Evolutionary conservation across 2,888 invertebrate species (phyloP).

Genomic region (Cybosia mesomella): DNA sequence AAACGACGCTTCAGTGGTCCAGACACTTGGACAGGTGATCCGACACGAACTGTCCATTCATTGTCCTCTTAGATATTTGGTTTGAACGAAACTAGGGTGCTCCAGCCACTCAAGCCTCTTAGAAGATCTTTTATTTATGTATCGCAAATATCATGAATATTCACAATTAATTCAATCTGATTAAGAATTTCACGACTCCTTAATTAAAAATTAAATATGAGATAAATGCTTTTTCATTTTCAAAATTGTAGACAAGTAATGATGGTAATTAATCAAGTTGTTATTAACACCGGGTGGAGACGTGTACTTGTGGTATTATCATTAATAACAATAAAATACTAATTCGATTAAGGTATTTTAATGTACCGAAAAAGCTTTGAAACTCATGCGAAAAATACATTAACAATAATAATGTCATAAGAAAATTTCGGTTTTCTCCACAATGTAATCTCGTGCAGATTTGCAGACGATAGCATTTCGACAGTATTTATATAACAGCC

Average conservation of each 20-base stretch:
- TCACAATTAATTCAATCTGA: constrained; percentile 21
- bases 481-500: constrained; percentile 62
- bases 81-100: constrained; percentile 47
- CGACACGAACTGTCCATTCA: constrained; percentile 72
- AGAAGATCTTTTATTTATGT: constrained; percentile 53
- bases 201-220: constrained; percentile 7
- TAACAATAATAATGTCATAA: constrained; percentile 25
- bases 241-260: constrained; percentile 24
- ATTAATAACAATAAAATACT: constrained; percentile 43
- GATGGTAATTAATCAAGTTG: constrained; percentile 37
- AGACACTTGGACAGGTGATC: constrained; percentile 81
- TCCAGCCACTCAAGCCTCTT: constrained; percentile 19
- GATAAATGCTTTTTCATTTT: constrained; percentile 16
- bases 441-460: constrained; percentile 53
- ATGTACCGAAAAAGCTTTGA: constrained; percentile 10
- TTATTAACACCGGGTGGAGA: constrained; percentile 36
- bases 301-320: constrained; percentile 32
- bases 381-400: constrained; percentile 11
- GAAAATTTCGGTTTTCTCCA: constrained; percentile 38
- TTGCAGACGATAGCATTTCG: constrained; percentile 58
- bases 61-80: constrained; percentile 64
- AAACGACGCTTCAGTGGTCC: constrained; percentile 70
- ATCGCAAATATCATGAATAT: constrained; percentile 22
- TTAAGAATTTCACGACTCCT: constrained; percentile 13
- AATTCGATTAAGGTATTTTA: constrained; percentile 32